Evolutionary conservation across 2,888 invertebrate species (phyloP), one percentile per base, ranked within the genome.

Genomic region (Catonia carolina): DNA sequence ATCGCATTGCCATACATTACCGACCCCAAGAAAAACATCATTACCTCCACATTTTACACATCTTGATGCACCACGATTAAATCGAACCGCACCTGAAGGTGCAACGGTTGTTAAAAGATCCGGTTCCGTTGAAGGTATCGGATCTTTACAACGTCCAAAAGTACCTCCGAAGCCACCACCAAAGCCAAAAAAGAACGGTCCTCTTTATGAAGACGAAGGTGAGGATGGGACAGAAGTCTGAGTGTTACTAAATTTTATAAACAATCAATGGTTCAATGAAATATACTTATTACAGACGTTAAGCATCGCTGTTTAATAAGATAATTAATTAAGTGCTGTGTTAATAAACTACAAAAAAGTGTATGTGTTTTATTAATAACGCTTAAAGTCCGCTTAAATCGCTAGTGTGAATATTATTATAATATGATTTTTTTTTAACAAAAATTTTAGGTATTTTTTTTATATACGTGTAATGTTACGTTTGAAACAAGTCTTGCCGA

Each of bases 191-290:
- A 77, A 84, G 4, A 82, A 78, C 66, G 87, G 87, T 65, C 88
- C 89, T 59, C 73, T 89, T 61, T 89, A 89, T 69, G 89, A 90
- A 70, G 90, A 90, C 70, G 90, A 90, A 73, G 88, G 89, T 23
- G 90, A 90, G 70, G 89, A 90, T 66, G 90, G 90, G 63, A 90
- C 90, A 66, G 90, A 90, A 78, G 90, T 90, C 45, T 58, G 58
- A 58, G 58, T 22, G 45, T 45, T 27, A 8, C 27, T 27, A 27
- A 27, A 27, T 27, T 27, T 27, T 6, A 27, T 27, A 8, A 6
- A 27, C 27, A 27, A 6, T 6, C 27, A 27, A 8, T 27, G 27
- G 27, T 27, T 27, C 27, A 27, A 8, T 27, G 27, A 27, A 6
- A 8, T 27, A 6, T 27, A 6, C 27, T 8, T 27, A 27, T 27